Evolutionary conservation across 2,888 invertebrate genomes (phyloP).

Genomic region (Allophyes oxyacanthae): DNA sequence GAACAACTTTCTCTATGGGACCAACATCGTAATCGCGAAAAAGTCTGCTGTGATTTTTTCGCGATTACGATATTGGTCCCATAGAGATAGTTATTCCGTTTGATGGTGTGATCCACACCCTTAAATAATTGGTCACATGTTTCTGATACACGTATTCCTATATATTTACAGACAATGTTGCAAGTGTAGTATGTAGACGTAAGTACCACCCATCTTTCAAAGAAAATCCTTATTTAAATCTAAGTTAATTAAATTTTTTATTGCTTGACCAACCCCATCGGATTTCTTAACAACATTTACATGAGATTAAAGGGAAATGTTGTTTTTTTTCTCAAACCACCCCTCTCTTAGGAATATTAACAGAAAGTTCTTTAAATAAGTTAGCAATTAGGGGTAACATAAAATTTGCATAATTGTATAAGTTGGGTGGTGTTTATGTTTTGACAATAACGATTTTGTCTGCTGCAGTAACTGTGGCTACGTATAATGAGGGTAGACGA

Average conservation of each 20-base stretch:
- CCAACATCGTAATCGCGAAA: too few relatives aligned
- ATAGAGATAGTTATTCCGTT: too few relatives aligned
- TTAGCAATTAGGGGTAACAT: slow-evolving; percentile 88
- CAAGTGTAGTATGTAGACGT: not conserved
- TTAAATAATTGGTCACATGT: too few relatives aligned
- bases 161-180: not conserved
- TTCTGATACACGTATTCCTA: too few relatives aligned
- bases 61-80: too few relatives aligned
- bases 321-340: slow-evolving; percentile 36
- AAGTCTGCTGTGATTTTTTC: too few relatives aligned
- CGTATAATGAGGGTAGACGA: slow-evolving; percentile 31
- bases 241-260: slow-evolving; percentile 70
- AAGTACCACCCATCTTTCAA: slow-evolving; percentile 1
- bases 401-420: slow-evolving; percentile 87
- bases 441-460: slow-evolving; percentile 79
- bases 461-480: slow-evolving; percentile 54
- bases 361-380: slow-evolving; percentile 88
- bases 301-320: slow-evolving; percentile 73
- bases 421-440: slow-evolving; percentile 85
- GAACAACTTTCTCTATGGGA: too few relatives aligned
- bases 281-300: slow-evolving; percentile 82
- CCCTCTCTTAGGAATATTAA: slow-evolving; percentile 76
- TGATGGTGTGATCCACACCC: too few relatives aligned
- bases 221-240: slow-evolving; percentile 55
- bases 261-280: slow-evolving; percentile 73